These are phyloP conservation scores for Ichneumon xanthorius DNA, from an alignment of 2,888 invertebrate species.

Conservation along the genomic window DNA sequence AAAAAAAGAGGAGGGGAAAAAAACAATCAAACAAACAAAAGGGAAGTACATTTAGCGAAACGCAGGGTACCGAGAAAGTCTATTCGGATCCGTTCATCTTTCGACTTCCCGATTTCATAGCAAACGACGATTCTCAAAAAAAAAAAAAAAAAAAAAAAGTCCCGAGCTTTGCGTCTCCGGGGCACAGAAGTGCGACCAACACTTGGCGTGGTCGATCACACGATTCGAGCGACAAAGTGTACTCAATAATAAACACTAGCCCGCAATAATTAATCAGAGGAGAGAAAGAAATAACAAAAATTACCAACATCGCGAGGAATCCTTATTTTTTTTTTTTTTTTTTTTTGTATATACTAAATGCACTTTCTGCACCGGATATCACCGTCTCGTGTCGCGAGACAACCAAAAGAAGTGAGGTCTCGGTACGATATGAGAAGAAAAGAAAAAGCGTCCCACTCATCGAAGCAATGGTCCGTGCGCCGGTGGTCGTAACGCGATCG, in stretches of 20 bases:
- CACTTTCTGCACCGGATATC: conserved; percentile 60
- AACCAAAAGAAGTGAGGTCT: conserved; percentile 50
- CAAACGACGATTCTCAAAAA: not conserved
- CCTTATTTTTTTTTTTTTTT: conserved; percentile 57
- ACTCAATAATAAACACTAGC: not conserved
- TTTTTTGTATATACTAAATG: conserved; percentile 47
- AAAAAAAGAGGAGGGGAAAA: conserved; percentile 43
- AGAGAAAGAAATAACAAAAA: conserved; percentile 43
- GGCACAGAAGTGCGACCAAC: not conserved
- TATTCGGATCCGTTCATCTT: conserved; percentile 14
- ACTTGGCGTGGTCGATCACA: not conserved
- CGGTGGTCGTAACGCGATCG: not conserved
- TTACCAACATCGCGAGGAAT: conserved; percentile 38
- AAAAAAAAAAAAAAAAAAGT: not conserved
- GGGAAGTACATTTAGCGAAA: conserved; percentile 18
- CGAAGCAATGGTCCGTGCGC: conserved; percentile 10
- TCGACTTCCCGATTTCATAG: not conserved
- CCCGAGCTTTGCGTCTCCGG: not conserved
- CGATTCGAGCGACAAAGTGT: too few species aligned
- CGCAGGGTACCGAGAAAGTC: conserved; percentile 11
- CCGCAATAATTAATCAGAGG: conserved; percentile 51
- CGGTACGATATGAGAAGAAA: conserved; percentile 56
- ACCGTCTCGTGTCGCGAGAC: conserved; percentile 59
- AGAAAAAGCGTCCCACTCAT: conserved; percentile 44
- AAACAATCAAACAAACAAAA: conserved; percentile 65